A percentile compares a stretch with the other conserved stretches of the same genome.
Evolutionary conservation across 2,113 vertebrate species (phyloP).

Genomic region (Heloderma charlesbogerti): DNA sequence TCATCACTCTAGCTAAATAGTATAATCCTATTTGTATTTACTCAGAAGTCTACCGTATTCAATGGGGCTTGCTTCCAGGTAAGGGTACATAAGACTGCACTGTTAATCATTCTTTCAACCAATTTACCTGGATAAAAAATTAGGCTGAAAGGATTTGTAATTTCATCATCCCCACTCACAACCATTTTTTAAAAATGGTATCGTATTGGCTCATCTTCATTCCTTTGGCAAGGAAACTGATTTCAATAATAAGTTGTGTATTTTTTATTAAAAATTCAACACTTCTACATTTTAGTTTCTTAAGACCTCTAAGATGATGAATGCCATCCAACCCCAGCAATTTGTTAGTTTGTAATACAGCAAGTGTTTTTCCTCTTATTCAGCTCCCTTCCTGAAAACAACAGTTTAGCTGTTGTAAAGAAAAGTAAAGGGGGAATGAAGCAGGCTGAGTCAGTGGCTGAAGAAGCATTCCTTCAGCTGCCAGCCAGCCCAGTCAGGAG

Average conservation of each 20-base stretch:
- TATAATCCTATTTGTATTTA: not conserved
- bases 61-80: not conserved
- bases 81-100: not conserved
- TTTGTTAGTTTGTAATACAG: not conserved
- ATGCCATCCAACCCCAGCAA: not conserved
- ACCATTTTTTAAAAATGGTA: not conserved
- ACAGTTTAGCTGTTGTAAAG: too few species aligned
- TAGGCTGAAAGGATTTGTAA: not conserved
- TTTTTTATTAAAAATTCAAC: not conserved
- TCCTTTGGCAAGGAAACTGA: not conserved
- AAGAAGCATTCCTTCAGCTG: too few species aligned
- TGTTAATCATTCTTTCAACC: not conserved
- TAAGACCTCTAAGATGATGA: not conserved
- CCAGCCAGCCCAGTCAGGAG: too few species aligned
- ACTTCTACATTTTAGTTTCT: not conserved
- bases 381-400: too few species aligned
- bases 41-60: not conserved
- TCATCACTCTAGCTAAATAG: not conserved
- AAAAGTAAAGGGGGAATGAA: too few species aligned
- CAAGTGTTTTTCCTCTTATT: not conserved
- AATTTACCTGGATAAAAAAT: not conserved
- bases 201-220: not conserved
- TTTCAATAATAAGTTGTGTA: not conserved
- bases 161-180: not conserved
- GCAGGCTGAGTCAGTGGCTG: too few species aligned